Conservation (phyloP, 1,140 invertebrate genomes). For the Zaprionus capensis region DNA sequence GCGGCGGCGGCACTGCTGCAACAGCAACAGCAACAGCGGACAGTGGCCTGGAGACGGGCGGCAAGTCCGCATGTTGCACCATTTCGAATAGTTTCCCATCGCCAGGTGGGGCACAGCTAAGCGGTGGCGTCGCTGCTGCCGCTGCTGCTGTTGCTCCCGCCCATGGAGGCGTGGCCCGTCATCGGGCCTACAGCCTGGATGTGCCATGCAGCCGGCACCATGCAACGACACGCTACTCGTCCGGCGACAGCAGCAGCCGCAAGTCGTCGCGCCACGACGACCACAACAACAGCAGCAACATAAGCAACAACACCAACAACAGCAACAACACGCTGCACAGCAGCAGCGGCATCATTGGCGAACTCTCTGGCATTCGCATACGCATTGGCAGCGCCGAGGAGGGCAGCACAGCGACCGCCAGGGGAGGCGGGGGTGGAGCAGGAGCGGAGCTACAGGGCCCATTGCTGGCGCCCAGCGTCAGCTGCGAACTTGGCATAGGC, state of each 20-base stretch:
- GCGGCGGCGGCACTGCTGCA: neutral
- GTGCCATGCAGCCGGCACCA: constrained; percentile 63
- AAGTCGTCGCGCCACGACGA: constrained; percentile 73
- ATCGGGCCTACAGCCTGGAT: constrained; percentile 81
- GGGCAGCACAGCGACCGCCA: neutral
- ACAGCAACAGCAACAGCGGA: neutral
- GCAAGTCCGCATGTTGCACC: constrained; percentile 61
- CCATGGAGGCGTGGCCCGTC: constrained; percentile 43
- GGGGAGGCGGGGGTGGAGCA: constrained; percentile 16
- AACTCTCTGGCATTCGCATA: constrained; percentile 52
- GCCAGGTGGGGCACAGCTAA: constrained; percentile 16
- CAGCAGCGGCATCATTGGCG: constrained; percentile 54
- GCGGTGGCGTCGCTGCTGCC: constrained; percentile 7
- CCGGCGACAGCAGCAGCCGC: constrained; percentile 74
- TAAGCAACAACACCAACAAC: constrained; percentile 57
- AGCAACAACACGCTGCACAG: constrained; percentile 80
- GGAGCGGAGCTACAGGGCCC: neutral
- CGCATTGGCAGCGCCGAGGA: constrained; percentile 49
- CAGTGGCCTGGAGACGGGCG: constrained; percentile 5
- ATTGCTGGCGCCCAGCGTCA: constrained; percentile 52
- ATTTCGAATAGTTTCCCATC: constrained; percentile 69
- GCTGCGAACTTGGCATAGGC: constrained; percentile 71
- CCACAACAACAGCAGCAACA: constrained; percentile 66
- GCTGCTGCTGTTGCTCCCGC: constrained; percentile 31
- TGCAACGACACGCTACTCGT: constrained; percentile 55